These are phyloP conservation scores for mouse (Mus musculus) DNA, from an alignment of 2,113 vertebrate species.

Conservation along the genomic window DNA sequence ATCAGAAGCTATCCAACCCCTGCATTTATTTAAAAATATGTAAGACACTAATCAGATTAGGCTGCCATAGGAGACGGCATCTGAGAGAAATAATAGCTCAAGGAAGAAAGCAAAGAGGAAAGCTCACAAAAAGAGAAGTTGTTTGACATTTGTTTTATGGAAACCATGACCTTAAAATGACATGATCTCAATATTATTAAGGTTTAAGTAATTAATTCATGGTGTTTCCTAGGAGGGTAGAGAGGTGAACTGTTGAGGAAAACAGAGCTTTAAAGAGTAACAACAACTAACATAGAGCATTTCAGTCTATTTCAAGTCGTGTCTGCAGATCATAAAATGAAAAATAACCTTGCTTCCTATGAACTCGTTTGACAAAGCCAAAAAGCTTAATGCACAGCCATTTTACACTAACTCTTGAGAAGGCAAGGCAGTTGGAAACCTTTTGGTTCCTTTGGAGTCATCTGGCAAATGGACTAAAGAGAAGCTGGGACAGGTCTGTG, in stretches of 20 bases:
- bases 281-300: background rate
- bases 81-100: background rate
- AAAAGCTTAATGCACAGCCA: background rate
- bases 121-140: background rate
- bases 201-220: constrained; percentile 45
- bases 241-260: background rate
- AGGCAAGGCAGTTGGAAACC: background rate
- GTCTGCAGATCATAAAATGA: constrained; percentile 56
- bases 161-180: constrained; percentile 49
- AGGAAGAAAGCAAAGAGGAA: constrained; percentile 40
- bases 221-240: constrained; percentile 14
- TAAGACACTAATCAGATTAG: constrained; percentile 23
- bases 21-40: constrained; percentile 50
- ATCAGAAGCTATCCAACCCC: background rate
- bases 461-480: background rate
- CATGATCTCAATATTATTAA: constrained; percentile 36
- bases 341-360: constrained; percentile 53
- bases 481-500: background rate
- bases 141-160: constrained; percentile 48
- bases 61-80: background rate
- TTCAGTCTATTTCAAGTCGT: constrained; percentile 33
- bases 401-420: constrained; percentile 40
- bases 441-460: background rate
- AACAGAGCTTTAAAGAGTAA: background rate
- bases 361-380: constrained; percentile 27